Base-by-base conservation (phyloP, 2,113 vertebrate species). In the Heterochromis multidens region DNA sequence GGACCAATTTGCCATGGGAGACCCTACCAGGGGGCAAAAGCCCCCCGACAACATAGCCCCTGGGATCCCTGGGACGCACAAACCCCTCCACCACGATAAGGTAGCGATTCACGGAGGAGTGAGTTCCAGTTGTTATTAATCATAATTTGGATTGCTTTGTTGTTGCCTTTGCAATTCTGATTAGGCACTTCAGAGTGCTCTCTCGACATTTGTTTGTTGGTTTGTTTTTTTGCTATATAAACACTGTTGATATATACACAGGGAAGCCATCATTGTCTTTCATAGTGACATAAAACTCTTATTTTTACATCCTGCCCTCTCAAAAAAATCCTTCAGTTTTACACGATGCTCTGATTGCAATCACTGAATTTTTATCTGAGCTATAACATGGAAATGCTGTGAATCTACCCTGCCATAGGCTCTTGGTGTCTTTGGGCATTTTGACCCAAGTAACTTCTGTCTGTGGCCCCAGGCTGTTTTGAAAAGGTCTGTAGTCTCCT, bases 401-500 rank as follows among this genome's bases (percentile, higher is more conserved):
- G 7, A 59, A 54, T 16, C 10, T 29, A 5, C 37, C 16, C 52
- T 3, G 4, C 17, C n/a, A 40, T 8, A 25, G 7, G 12, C 43
- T 21, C 5, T 40, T 49, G 49, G 27, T 33, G 80, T 25, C 6
- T 74, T 52, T 59, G 23, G 52, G 40, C 67, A 46, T 57, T 57
- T 17, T 79, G 35, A 60, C 27, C 21, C 23, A 60, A 46, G 14
- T 37, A 76, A 40, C 57, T n/a, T 77, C 61, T 23, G 46, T 80
- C 16, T 74, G 35, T 79, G 21, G 27, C 76, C 70, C 6, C 8
- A 1, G 72, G 88, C 79, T 65, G 59, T 91, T 87, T 81, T 81
- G 6, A 49, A 78, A 56, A 77, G 33, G 84, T 40, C 46, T 85
- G 60, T 21, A 54, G 29, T 72, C 21, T 67, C 19, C 40, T 77